A percentile compares a stretch with the other conserved stretches of the same genome.
Evolutionary conservation across 2,113 vertebrate genomes (phyloP).

Genomic region (Dromas ardeola): DNA sequence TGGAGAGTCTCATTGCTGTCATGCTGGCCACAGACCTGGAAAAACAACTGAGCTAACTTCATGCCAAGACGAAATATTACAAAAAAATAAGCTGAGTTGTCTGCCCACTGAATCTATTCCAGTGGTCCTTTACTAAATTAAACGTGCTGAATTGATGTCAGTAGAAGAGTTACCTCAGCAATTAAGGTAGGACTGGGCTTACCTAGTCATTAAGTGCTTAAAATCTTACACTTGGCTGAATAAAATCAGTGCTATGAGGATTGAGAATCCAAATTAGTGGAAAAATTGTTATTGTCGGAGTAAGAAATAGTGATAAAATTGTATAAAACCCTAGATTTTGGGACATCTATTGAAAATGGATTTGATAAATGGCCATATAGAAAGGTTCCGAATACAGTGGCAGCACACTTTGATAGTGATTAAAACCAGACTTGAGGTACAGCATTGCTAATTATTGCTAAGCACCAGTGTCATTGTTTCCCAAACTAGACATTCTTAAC

Average conservation of each 20-base stretch:
- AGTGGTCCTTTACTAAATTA: background rate
- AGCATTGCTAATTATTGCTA: background rate
- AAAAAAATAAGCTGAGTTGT: conserved; percentile 7
- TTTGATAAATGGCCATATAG: background rate
- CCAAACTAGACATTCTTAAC: background rate
- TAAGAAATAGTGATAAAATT: background rate
- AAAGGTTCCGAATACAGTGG: background rate
- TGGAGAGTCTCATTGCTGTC: background rate
- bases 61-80: background rate
- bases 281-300: background rate
- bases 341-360: background rate
- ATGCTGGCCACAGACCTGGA: background rate
- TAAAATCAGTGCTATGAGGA: background rate
- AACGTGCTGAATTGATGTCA: background rate
- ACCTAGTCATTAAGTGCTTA: background rate
- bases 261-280: background rate
- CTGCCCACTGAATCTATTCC: background rate
- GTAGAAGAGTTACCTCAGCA: background rate
- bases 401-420: background rate
- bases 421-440: background rate
- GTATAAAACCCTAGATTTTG: background rate
- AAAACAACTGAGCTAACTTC: background rate
- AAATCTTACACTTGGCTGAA: background rate
- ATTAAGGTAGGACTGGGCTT: background rate
- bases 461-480: background rate